Percentiles rank a stretch among this genome's conserved stretches.
phyloP scores from a whole-genome alignment of 2,888 invertebrate species.

The Limnephilus marmoratus region DNA sequence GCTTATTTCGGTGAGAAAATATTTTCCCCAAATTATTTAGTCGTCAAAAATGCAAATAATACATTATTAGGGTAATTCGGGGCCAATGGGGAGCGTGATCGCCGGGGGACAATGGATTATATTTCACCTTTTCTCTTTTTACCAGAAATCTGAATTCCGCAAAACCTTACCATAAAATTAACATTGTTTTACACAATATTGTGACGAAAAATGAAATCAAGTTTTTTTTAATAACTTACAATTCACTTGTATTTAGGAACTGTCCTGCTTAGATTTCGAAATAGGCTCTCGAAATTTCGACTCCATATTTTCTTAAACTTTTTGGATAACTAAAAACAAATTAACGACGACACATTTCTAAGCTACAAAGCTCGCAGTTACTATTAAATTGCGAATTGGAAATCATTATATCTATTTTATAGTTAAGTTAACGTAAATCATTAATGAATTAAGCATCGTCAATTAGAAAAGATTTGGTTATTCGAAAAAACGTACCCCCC shows the following conservation, averaged over 20 bases:
- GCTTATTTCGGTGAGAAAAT: slow-evolving; percentile 28
- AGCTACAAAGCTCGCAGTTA: too few species aligned
- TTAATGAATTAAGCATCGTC: background rate
- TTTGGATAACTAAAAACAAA: too few species aligned
- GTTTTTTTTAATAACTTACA: too few species aligned
- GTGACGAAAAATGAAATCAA: too few species aligned
- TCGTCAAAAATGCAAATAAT: slow-evolving; percentile 12
- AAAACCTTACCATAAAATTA: background rate
- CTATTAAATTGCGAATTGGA: too few species aligned
- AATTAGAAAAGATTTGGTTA: background rate
- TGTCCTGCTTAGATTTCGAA: too few species aligned
- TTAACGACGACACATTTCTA: too few species aligned
- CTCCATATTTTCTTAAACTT: too few species aligned
- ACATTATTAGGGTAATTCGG: background rate
- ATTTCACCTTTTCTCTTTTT: background rate
- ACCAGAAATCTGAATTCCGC: background rate
- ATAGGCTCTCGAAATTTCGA: too few species aligned
- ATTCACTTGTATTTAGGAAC: too few species aligned
- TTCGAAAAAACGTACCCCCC: background rate
- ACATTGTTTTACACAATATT: too few species aligned
- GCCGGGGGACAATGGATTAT: background rate
- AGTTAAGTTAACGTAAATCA: background rate
- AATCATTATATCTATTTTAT: background rate
- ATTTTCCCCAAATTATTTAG: background rate
- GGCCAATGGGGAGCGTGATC: background rate